Evolutionary conservation across 2,113 vertebrate species (phyloP).

Genomic region (Ctenodactylus gundi): DNA sequence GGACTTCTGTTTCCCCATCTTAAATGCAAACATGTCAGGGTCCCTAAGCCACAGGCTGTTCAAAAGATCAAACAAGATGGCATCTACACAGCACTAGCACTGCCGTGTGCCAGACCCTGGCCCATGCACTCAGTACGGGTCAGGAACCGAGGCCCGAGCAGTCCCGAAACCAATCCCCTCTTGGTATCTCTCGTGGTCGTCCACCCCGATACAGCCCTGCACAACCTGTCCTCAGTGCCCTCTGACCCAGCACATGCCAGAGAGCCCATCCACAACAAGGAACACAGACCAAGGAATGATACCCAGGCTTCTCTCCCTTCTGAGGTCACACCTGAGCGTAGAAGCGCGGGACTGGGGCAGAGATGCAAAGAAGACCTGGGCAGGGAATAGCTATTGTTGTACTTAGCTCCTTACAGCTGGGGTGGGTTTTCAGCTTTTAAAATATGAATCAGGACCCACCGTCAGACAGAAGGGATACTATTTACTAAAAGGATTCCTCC

Average conservation of each 20-base stretch:
- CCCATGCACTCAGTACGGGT: background rate
- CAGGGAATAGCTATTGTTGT: background rate
- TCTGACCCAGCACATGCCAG: background rate
- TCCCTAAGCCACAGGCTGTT: background rate
- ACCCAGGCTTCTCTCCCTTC: background rate
- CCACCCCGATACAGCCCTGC: background rate
- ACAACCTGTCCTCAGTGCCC: background rate
- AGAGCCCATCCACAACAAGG: background rate
- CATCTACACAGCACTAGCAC: accelerated
- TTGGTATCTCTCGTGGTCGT: background rate
- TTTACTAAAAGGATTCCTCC: background rate
- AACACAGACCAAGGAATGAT: background rate
- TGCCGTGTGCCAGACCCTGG: background rate
- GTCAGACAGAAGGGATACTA: background rate
- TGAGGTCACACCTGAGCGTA: background rate
- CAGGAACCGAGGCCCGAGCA: accelerated
- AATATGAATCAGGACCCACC: background rate
- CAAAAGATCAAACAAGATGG: background rate
- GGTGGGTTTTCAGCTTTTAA: conserved; percentile 1
- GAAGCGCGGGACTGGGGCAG: background rate
- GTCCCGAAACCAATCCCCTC: background rate
- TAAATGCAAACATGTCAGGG: background rate
- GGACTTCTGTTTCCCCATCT: background rate
- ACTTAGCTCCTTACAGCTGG: background rate
- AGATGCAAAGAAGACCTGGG: background rate